Evolutionary conservation across 2,113 vertebrate genomes (phyloP).

Genomic region (Emberiza fucata): DNA sequence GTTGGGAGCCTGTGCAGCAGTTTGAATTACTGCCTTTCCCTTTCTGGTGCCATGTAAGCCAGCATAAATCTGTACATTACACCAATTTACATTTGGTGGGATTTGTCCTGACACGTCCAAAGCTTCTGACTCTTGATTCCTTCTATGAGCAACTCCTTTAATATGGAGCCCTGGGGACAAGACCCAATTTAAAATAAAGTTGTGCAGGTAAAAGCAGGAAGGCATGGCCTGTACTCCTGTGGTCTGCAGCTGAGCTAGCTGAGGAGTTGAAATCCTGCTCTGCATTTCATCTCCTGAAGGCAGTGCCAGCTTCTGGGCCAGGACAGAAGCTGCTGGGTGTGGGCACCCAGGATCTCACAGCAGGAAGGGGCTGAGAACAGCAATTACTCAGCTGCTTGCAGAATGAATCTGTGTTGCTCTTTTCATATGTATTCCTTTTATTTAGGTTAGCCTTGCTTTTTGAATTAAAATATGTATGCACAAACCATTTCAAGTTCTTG

Average conservation of each 20-base stretch:
- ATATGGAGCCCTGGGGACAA: slow-evolving; percentile 25
- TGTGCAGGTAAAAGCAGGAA: slow-evolving; percentile 10
- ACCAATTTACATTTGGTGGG: not conserved
- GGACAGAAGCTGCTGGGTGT: not conserved
- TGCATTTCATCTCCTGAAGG: not conserved
- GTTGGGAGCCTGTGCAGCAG: not conserved
- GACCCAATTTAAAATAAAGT: not conserved
- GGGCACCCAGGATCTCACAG: not conserved
- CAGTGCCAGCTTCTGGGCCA: not conserved
- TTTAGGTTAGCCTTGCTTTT: not conserved
- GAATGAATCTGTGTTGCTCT: not conserved
- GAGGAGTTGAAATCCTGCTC: not conserved
- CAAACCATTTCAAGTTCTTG: not conserved
- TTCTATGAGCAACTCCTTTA: slow-evolving; percentile 7
- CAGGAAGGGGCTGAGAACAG: not conserved
- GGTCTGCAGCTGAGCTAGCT: not conserved
- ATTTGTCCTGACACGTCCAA: slow-evolving; percentile 3
- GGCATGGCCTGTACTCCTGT: not conserved
- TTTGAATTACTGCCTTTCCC: not conserved
- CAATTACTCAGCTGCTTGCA: not conserved
- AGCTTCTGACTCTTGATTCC: not conserved
- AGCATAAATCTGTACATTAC: not conserved
- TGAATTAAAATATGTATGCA: not conserved
- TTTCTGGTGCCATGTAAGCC: not conserved
- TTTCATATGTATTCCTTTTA: not conserved